phyloP scores from a whole-genome alignment of 2,113 vertebrate genomes.

The Promerops cafer region DNA sequence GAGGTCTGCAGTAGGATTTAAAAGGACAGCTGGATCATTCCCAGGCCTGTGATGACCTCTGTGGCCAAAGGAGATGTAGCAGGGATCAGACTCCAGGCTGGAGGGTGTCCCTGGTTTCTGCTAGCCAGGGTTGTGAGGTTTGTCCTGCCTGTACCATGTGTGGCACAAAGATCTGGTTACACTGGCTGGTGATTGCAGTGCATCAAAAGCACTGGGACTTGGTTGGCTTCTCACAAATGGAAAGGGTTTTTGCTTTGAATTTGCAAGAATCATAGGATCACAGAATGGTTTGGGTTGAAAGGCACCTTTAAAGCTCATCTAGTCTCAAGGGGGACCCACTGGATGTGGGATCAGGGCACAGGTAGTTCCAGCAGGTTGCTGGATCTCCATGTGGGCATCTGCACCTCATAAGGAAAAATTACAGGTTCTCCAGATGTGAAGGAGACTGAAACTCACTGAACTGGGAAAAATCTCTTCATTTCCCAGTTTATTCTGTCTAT shows the following conservation, averaged over 20 bases:
- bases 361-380: background rate
- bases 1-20: background rate
- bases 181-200: background rate
- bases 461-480: background rate
- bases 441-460: background rate
- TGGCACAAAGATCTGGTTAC: background rate
- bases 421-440: background rate
- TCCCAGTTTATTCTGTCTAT: background rate
- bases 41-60: background rate
- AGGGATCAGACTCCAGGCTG: background rate
- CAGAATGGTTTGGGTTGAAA: background rate
- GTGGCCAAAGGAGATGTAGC: background rate
- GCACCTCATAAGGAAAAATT: accelerated
- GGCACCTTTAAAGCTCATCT: background rate
- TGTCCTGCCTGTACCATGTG: accelerated
- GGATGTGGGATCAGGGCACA: background rate
- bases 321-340: accelerated
- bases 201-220: background rate
- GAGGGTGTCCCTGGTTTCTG: background rate
- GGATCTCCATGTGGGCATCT: background rate
- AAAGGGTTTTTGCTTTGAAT: background rate
- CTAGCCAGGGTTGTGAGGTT: background rate
- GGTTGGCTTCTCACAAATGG: background rate
- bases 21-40: background rate
- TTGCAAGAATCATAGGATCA: background rate